These are phyloP conservation scores for Apamea monoglypha DNA, from an alignment of 2,888 invertebrate species.

Conservation along the genomic window DNA sequence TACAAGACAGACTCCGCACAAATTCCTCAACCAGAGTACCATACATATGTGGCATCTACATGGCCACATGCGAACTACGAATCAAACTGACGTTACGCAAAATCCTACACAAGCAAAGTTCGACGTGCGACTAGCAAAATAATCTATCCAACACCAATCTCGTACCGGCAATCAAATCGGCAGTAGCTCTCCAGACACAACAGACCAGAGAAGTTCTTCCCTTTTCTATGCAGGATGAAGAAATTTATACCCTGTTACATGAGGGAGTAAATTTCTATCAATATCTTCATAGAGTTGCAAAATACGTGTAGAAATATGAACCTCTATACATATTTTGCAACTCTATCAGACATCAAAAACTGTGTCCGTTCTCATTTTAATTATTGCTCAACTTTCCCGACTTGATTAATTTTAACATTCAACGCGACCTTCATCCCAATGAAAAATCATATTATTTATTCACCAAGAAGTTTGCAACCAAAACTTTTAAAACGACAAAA, in stretches of 20 bases:
- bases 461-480: slow-evolving; percentile 33
- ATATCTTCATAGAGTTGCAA: no score
- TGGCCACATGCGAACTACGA: no score
- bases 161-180: no score
- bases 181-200: no score
- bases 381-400: not conserved
- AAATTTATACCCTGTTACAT: not conserved
- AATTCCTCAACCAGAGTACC: no score
- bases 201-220: not conserved
- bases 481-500: slow-evolving; percentile 42
- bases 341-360: not conserved
- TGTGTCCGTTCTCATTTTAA: slow-evolving; percentile 13
- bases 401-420: slow-evolving; percentile 18
- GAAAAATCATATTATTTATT: slow-evolving; percentile 33
- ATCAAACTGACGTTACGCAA: no score
- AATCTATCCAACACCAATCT: no score
- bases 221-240: not conserved
- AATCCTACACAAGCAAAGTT: no score
- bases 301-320: not conserved
- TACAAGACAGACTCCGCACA: no score
- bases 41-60: no score
- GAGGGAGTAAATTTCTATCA: no score
- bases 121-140: no score
- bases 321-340: not conserved
- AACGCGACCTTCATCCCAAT: slow-evolving; percentile 12